phyloP scores from a whole-genome alignment of 2,797 vertebrate species.

The Sebastes nivosus region DNA sequence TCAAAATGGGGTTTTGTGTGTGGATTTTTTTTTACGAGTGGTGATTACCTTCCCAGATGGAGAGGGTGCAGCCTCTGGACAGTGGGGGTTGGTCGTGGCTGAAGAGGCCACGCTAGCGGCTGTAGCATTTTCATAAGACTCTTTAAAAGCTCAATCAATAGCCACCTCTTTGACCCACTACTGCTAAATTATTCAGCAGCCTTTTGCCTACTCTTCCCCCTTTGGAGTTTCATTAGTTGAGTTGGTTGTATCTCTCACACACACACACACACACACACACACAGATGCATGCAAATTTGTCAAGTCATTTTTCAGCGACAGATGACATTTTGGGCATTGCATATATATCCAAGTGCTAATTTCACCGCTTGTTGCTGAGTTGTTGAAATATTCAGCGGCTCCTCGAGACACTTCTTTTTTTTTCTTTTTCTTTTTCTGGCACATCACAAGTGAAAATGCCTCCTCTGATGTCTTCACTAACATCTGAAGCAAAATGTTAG shows the following conservation, averaged over 20 bases:
- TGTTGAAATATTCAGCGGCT: slow-evolving; percentile 56
- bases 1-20: slow-evolving; percentile 70
- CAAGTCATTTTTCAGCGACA: slow-evolving; percentile 34
- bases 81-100: slow-evolving; percentile 49
- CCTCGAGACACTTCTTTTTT: slow-evolving; percentile 32
- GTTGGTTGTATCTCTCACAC: slow-evolving; percentile 68
- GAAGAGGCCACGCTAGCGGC: slow-evolving; percentile 77
- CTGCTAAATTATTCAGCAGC: slow-evolving; percentile 91
- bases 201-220: slow-evolving; percentile 67
- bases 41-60: slow-evolving; percentile 88
- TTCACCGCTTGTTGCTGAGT: slow-evolving; percentile 67
- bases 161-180: slow-evolving; percentile 83
- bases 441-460: slow-evolving; percentile 71
- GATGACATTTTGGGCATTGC: slow-evolving; percentile 69
- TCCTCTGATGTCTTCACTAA: slow-evolving; percentile 78
- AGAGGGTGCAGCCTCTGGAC: slow-evolving; percentile 71
- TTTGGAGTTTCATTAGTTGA: slow-evolving; percentile 83
- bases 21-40: slow-evolving; percentile 45
- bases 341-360: slow-evolving; percentile 78
- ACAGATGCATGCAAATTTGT: slow-evolving; percentile 20
- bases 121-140: slow-evolving; percentile 87
- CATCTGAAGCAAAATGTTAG: slow-evolving; percentile 65
- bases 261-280: neutral
- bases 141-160: slow-evolving; percentile 91
- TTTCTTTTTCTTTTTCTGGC: slow-evolving; percentile 33